These are phyloP conservation scores for Tragelaphus imberbis DNA, from an alignment of 2,113 vertebrate species.

Conservation along the genomic window DNA sequence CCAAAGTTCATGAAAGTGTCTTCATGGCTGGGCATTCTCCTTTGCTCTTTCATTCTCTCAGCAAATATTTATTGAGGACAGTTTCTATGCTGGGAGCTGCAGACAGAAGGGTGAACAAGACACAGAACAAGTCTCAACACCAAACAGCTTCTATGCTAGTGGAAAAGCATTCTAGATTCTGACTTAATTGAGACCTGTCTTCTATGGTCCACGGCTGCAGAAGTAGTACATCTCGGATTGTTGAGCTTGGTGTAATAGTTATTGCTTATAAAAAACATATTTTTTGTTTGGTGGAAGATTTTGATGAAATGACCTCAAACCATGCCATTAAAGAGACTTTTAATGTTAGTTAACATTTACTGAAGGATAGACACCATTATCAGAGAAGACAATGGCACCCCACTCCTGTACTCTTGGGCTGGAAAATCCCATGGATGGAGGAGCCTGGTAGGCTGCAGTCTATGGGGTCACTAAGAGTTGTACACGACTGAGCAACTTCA, in stretches of 20 bases:
- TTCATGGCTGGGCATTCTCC: neutral
- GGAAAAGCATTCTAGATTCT: neutral
- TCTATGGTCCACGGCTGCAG: neutral
- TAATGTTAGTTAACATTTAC: neutral
- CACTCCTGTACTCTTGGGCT: too few species aligned
- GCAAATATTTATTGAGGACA: neutral
- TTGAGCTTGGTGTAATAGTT: neutral
- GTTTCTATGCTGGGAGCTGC: neutral
- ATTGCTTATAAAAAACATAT: neutral
- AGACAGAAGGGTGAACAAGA: neutral
- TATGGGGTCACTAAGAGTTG: too few species aligned
- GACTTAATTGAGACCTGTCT: neutral
- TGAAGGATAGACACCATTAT: neutral
- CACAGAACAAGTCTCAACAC: neutral
- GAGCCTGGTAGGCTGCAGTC: too few species aligned
- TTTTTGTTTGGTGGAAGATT: neutral
- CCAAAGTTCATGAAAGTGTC: neutral
- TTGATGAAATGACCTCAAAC: neutral
- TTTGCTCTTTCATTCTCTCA: neutral
- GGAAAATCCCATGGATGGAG: too few species aligned
- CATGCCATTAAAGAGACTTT: neutral
- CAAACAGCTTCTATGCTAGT: neutral
- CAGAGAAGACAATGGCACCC: too few species aligned
- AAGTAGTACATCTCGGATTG: neutral
- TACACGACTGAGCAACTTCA: too few species aligned